Evolutionary conservation across 2,797 vertebrate species (phyloP).

Genomic region (Ficedula albicollis): DNA sequence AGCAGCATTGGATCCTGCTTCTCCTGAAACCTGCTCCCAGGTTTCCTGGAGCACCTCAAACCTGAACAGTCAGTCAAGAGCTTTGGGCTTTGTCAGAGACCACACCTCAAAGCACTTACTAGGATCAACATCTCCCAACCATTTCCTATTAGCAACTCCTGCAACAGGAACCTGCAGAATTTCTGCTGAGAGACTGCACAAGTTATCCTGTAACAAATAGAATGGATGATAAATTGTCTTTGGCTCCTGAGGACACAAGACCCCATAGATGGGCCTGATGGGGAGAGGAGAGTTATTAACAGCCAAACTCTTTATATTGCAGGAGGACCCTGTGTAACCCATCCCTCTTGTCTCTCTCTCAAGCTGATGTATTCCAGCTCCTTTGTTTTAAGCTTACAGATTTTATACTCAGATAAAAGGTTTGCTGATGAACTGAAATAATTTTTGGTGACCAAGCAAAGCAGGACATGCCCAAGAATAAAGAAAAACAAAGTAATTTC

Average conservation of each 20-base stretch:
- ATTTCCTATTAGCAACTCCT: neutral
- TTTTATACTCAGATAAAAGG: neutral
- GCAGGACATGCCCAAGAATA: neutral
- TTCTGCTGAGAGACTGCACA: neutral
- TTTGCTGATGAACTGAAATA: neutral
- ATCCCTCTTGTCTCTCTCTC: neutral
- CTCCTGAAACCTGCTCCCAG: neutral
- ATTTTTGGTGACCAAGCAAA: neutral
- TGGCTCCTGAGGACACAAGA: neutral
- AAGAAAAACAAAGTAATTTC: neutral
- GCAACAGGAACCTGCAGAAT: neutral
- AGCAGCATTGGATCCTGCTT: neutral
- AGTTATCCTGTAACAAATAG: neutral
- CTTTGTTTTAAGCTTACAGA: neutral
- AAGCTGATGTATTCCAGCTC: neutral
- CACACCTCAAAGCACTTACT: neutral
- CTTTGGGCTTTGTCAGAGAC: neutral
- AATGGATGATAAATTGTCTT: neutral
- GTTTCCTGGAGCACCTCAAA: neutral
- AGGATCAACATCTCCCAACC: rapidly evolving
- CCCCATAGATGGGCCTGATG: neutral
- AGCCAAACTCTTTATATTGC: neutral
- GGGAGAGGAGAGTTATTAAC: neutral
- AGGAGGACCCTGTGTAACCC: neutral
- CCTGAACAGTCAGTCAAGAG: neutral